Percentiles rank a stretch among this genome's conserved stretches.
These are phyloP conservation scores for Cataglyphis rosenhaueri DNA, from an alignment of 2,888 invertebrate genomes.

Conservation along the genomic window DNA sequence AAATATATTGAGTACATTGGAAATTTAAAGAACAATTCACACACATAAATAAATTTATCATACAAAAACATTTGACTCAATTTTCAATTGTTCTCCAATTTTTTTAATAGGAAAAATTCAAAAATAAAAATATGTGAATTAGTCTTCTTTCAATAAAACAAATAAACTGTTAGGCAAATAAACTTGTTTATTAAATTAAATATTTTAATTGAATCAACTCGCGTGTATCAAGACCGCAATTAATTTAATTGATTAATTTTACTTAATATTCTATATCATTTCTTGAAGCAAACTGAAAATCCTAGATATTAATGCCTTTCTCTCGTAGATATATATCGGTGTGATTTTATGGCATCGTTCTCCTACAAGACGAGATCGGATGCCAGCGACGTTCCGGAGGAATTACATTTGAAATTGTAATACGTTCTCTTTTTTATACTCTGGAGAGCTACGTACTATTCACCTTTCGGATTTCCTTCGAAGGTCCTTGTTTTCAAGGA, in stretches of 20 bases:
- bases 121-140: not conserved
- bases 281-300: slow-evolving; percentile 8
- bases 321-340: slow-evolving; percentile 42
- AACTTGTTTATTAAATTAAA: not conserved
- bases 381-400: slow-evolving; percentile 60
- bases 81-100: not conserved
- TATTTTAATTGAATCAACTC: not conserved
- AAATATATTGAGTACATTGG: not conserved
- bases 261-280: slow-evolving; percentile 3
- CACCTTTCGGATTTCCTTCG: slow-evolving; percentile 45
- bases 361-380: slow-evolving; percentile 57
- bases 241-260: slow-evolving; percentile 25
- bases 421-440: slow-evolving; percentile 59
- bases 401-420: slow-evolving; percentile 85
- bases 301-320: slow-evolving; percentile 13
- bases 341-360: slow-evolving; percentile 77
- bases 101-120: not conserved
- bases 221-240: not conserved
- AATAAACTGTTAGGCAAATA: not conserved
- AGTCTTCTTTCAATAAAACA: not conserved
- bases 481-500: slow-evolving; percentile 28
- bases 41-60: slow-evolving; percentile 4
- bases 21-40: slow-evolving; percentile 6
- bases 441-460: slow-evolving; percentile 14
- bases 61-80: not conserved